phyloP scores from a whole-genome alignment of 2,113 vertebrate species.

The Spermophilus dauricus region DNA sequence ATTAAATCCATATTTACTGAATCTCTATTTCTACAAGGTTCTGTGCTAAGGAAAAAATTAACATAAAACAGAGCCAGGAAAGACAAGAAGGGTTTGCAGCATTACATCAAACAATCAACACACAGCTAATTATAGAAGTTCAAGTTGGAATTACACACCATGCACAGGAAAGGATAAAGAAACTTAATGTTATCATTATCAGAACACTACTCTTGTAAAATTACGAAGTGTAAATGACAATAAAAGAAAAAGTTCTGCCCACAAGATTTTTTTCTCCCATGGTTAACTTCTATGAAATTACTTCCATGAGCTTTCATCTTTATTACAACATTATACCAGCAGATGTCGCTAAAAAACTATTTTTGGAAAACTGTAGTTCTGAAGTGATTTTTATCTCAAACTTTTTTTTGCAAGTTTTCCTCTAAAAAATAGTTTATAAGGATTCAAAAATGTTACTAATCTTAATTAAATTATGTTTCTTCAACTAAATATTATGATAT shows the following conservation, averaged over 20 bases:
- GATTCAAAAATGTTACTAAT: background rate
- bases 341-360: slow-evolving; percentile 86
- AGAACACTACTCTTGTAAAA: slow-evolving; percentile 15
- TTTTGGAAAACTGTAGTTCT: background rate
- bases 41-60: background rate
- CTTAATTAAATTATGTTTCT: background rate
- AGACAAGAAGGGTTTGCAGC: background rate
- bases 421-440: background rate
- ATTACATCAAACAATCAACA: slow-evolving; percentile 35
- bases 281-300: slow-evolving; percentile 43
- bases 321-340: slow-evolving; percentile 81
- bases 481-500: background rate
- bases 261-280: background rate
- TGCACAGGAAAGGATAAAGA: background rate
- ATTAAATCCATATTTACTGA: background rate
- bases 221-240: background rate
- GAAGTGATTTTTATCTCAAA: background rate
- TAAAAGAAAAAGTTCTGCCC: slow-evolving; percentile 25
- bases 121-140: background rate
- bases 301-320: slow-evolving; percentile 8
- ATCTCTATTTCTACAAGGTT: background rate
- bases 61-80: background rate
- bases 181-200: background rate
- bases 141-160: background rate
- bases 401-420: background rate